phyloP scores from a whole-genome alignment of 2,113 vertebrate genomes.

The Corvus cornix region DNA sequence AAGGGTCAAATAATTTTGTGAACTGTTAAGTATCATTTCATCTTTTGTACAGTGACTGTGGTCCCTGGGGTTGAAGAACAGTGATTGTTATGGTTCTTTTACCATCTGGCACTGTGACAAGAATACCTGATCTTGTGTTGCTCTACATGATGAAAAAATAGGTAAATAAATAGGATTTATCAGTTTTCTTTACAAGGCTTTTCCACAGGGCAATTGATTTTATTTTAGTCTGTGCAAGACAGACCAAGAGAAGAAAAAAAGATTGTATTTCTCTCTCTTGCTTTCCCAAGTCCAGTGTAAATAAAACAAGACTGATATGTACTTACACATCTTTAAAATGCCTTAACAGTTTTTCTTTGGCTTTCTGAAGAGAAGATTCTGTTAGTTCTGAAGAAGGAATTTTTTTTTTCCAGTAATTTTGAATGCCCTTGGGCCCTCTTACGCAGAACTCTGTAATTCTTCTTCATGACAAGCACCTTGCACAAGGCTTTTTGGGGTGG shows the following conservation, averaged over 20 bases:
- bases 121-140: not conserved
- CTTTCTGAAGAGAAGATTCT: not conserved
- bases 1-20: not conserved
- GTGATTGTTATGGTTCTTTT: not conserved
- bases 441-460: not conserved
- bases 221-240: conserved; percentile 6
- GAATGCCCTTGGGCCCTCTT: not conserved
- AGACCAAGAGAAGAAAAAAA: not conserved
- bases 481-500: not conserved
- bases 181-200: conserved; percentile 26
- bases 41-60: not conserved
- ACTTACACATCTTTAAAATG: not conserved
- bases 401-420: not conserved
- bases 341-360: not conserved
- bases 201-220: conserved; percentile 40
- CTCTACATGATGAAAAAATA: conserved; percentile 43
- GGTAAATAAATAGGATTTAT: conserved; percentile 52
- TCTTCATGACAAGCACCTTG: not conserved
- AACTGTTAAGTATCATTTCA: not conserved
- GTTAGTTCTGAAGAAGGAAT: not conserved
- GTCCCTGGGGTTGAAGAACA: not conserved
- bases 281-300: not conserved
- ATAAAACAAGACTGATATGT: not conserved
- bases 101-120: conserved; percentile 2
- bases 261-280: not conserved